Evolutionary conservation across 2,888 invertebrate genomes (phyloP), one percentile per base, ranked within the genome.

Genomic region (Coelinius sp.): DNA sequence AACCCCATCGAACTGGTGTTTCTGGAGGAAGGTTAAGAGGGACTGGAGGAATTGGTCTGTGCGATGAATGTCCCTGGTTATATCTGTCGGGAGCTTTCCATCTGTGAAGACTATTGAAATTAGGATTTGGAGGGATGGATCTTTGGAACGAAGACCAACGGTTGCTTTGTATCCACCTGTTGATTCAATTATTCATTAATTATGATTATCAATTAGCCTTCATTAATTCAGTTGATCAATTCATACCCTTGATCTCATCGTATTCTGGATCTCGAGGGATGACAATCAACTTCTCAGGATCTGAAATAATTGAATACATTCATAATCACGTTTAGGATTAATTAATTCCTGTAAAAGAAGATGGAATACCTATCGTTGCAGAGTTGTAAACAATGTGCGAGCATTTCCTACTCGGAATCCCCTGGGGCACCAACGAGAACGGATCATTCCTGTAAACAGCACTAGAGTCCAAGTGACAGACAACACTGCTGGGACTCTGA

Each of bases 1-100:
- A 10, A 95, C 88, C 0, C 96, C 96, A 84, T 96, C 95, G 81
- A 96, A 95, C 70, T 92, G 91, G 78, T 94, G 91, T 71, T 91
- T 90, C 70, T 91, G 90, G 63, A 95, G 83, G 80, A 94, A 93
- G 52, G 88, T 88, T 0, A 94, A 84, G 0, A 92, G 90, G 46
- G 94, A 93, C 41, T 90, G 88, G 14, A 92, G 91, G 81, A 94
- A 93, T 77, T 89, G 89, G 62, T 89, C 88, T 49, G 81, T 79
- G 5, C 68, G 71, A 31, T 92, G 86, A 46, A 90, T 89, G 71
- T 90, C 90, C 74, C 91, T 90, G 0, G 92, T 92, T 88, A 94
- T 89, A 65, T 92, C 93, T 78, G 90, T 89, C 66, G 84, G 85
- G n/a, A 89, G 88, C 83, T 94, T 93, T 0, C 94, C 95, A 31